Evolutionary conservation across 1,140 invertebrate genomes (phyloP).

Genomic region (Helicoverpa zea): DNA sequence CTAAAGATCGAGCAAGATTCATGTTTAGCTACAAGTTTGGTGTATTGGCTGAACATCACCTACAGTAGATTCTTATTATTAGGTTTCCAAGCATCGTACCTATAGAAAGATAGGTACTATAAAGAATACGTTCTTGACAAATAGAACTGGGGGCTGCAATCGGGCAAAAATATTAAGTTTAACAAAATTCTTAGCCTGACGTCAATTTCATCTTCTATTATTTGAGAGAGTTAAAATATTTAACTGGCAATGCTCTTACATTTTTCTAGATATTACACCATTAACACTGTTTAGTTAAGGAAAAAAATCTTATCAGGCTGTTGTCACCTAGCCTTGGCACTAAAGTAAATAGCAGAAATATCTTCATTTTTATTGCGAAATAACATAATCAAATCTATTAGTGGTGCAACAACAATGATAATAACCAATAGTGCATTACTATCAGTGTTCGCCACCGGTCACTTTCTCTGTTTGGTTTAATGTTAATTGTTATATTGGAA

Average conservation of each 20-base stretch:
- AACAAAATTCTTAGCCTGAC: no score
- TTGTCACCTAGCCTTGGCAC: neutral
- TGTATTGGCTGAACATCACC: no score
- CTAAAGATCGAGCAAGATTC: neutral
- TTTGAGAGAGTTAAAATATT: no score
- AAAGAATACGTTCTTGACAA: no score
- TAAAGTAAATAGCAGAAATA: slow-evolving; percentile 13
- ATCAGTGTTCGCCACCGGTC: slow-evolving; percentile 24
- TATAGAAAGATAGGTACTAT: no score
- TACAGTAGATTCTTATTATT: no score
- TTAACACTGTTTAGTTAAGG: neutral
- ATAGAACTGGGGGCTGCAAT: no score
- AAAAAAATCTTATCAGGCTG: neutral
- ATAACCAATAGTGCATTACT: slow-evolving; percentile 27
- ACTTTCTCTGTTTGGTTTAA: slow-evolving; percentile 38
- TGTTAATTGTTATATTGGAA: slow-evolving; percentile 2
- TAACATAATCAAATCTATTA: slow-evolving; percentile 17
- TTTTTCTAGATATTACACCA: neutral
- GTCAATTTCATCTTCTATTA: no score
- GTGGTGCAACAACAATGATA: neutral
- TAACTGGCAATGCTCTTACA: neutral
- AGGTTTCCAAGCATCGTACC: no score
- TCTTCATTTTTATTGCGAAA: slow-evolving; percentile 29
- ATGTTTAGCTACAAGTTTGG: no score
- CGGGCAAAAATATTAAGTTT: no score